phyloP scores from a whole-genome alignment of 2,888 invertebrate species.

The Rotaria magnacalcarata region DNA sequence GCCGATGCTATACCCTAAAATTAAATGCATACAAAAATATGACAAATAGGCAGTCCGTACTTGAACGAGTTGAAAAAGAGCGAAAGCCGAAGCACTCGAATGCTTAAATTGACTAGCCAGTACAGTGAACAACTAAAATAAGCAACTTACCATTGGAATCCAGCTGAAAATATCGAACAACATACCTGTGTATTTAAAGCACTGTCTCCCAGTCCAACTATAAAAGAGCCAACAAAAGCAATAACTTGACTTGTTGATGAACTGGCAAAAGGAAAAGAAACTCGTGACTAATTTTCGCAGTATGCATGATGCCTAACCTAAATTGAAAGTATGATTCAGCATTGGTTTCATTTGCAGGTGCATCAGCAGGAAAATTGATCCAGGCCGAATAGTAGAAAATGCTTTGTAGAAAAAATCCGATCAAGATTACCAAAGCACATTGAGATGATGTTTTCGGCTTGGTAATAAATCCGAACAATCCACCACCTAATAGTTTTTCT shows the following conservation, averaged over 20 bases:
- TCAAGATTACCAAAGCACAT: not conserved
- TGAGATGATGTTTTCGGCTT: slow-evolving; percentile 3
- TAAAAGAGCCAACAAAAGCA: slow-evolving; percentile 75
- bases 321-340: slow-evolving; percentile 64
- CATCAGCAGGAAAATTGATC: slow-evolving; percentile 76
- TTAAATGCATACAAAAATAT: not conserved
- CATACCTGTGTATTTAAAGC: slow-evolving; percentile 78
- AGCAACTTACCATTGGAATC: not conserved
- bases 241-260: slow-evolving; percentile 64
- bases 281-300: no score
- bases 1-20: slow-evolving; percentile 60
- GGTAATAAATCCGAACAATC: slow-evolving; percentile 6
- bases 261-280: slow-evolving; percentile 51
- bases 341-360: slow-evolving; percentile 70
- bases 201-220: slow-evolving; percentile 91
- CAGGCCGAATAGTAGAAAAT: slow-evolving; percentile 78
- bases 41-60: slow-evolving; percentile 50
- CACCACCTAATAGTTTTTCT: not conserved
- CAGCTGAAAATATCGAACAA: not conserved
- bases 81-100: slow-evolving; percentile 90
- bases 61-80: slow-evolving; percentile 92
- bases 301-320: slow-evolving; percentile 56
- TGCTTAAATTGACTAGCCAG: slow-evolving; percentile 76
- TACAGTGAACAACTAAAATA: slow-evolving; percentile 67
- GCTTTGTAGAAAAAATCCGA: slow-evolving; percentile 65